Evolutionary conservation across 2,113 vertebrate species (phyloP).

Genomic region (Sylvilagus bachmani): DNA sequence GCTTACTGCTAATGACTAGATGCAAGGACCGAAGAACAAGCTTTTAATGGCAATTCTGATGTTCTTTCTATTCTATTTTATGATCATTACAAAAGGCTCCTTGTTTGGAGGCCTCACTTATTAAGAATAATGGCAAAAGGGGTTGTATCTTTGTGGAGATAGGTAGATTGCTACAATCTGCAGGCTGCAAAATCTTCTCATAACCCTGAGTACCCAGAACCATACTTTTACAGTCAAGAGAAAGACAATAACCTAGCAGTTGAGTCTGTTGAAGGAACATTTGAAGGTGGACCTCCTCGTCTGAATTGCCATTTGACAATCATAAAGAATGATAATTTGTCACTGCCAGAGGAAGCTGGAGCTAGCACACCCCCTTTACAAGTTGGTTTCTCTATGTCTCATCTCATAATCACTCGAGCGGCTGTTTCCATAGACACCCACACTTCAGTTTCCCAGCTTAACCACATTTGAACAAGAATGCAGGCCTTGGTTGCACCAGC

Average conservation of each 20-base stretch:
- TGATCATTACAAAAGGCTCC: background rate
- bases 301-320: conserved; percentile 38
- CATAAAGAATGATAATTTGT: conserved; percentile 27
- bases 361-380: conserved; percentile 59
- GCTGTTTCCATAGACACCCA: conserved; percentile 73
- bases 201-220: background rate
- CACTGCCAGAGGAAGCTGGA: conserved; percentile 39
- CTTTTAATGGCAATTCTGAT: background rate
- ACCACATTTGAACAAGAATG: conserved; percentile 66
- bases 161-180: background rate
- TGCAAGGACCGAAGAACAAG: background rate
- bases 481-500: conserved; percentile 28
- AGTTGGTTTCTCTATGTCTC: conserved; percentile 63
- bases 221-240: background rate
- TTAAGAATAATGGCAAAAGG: background rate
- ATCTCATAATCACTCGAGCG: conserved; percentile 9
- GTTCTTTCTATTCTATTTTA: conserved; percentile 7
- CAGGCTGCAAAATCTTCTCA: conserved; percentile 19
- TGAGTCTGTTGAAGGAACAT: conserved; percentile 6
- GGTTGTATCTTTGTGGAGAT: background rate
- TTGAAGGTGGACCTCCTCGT: background rate
- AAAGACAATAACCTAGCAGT: background rate
- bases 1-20: background rate
- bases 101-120: background rate
- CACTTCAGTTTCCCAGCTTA: conserved; percentile 42